A percentile compares a stretch with the other conserved stretches of the same genome.
These are phyloP conservation scores for Nomia melanderi DNA, from an alignment of 1,140 invertebrate genomes.

Conservation along the genomic window DNA sequence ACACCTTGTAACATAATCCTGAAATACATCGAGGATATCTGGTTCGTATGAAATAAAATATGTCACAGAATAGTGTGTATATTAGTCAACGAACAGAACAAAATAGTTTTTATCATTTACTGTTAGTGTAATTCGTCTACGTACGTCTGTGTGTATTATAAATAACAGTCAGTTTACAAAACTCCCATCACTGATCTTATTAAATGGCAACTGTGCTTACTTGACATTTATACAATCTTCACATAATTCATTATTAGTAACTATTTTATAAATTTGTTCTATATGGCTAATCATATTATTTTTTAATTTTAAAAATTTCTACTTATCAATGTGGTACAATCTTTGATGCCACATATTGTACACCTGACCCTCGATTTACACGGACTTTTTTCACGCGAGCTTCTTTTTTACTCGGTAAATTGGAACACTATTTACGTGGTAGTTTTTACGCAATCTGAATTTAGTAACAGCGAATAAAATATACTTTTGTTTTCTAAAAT, in stretches of 20 bases:
- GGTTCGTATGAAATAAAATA: conserved; percentile 47
- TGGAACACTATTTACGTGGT: no score
- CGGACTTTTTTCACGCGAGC: no score
- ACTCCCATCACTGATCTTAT: conserved; percentile 43
- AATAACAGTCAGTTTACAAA: conserved; percentile 50
- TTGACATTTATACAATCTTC: conserved; percentile 79
- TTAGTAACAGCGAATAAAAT: no score
- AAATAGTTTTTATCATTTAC: conserved; percentile 57
- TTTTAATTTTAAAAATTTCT: conserved; percentile 71
- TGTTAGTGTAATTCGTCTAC: conserved; percentile 51
- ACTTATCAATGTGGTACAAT: conserved; percentile 71
- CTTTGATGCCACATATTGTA: conserved; percentile 58
- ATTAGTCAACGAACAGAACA: conserved; percentile 43
- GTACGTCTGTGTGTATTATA: conserved; percentile 67
- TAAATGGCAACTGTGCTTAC: conserved; percentile 74
- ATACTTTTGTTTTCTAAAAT: no score
- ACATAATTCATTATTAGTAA: conserved; percentile 70
- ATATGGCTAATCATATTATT: conserved; percentile 58
- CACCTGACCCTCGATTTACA: no score
- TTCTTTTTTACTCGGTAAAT: no score
- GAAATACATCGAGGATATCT: conserved; percentile 38
- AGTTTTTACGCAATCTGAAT: no score
- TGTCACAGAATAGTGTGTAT: conserved; percentile 45
- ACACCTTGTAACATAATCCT: conserved; percentile 30
- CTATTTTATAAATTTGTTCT: conserved; percentile 53